These are phyloP conservation scores for Galemys pyrenaicus DNA, from an alignment of 2,113 vertebrate species.

Conservation along the genomic window DNA sequence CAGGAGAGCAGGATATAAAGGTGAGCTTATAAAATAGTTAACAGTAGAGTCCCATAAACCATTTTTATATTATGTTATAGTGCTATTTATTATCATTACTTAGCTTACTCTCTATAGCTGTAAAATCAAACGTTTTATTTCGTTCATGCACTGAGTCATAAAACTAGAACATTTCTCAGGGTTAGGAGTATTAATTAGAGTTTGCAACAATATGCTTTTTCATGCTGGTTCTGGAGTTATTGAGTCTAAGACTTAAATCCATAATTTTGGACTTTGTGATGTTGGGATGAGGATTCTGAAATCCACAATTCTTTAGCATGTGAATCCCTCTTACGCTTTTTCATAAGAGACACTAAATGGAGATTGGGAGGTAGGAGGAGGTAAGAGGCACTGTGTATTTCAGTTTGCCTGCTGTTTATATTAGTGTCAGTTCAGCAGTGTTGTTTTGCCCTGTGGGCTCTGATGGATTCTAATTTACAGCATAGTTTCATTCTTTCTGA, in stretches of 20 bases:
- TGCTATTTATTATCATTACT: not conserved
- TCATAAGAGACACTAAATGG: not conserved
- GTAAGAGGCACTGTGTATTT: not conserved
- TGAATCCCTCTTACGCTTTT: not conserved
- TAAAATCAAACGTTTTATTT: not conserved
- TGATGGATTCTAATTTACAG: not conserved
- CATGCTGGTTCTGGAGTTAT: not conserved
- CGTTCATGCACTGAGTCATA: not conserved
- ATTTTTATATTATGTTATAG: slow-evolving; percentile 32
- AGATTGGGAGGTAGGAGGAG: not conserved
- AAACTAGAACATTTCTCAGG: slow-evolving; percentile 3
- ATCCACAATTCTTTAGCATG: not conserved
- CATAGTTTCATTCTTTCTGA: not conserved
- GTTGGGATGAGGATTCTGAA: not conserved
- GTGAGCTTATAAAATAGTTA: not conserved
- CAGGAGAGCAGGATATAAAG: not conserved
- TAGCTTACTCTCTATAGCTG: not conserved
- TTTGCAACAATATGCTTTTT: not conserved
- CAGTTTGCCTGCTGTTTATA: not conserved
- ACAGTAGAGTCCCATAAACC: not conserved
- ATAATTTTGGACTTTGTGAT: not conserved
- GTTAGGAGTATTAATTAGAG: not conserved
- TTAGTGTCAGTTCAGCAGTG: not conserved
- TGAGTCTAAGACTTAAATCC: not conserved
- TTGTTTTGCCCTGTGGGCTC: not conserved